These are phyloP conservation scores for Pollenia griseotomentosa DNA, from an alignment of 2,888 invertebrate species.

Conservation along the genomic window DNA sequence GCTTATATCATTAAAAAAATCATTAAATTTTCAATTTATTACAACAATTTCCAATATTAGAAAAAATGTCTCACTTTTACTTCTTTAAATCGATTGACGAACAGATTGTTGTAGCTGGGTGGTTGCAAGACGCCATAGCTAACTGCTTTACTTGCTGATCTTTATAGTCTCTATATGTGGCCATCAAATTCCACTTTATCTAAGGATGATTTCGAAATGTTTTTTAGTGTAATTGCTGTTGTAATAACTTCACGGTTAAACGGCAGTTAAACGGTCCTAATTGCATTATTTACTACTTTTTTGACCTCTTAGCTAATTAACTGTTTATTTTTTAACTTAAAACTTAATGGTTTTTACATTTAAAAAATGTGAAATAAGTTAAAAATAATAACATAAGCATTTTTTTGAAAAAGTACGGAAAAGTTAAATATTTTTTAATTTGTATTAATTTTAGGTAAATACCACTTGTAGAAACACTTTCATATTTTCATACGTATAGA, in stretches of 20 bases:
- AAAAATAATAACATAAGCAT: no score
- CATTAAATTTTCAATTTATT: slow-evolving; percentile 8
- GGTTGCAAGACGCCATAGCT: not conserved
- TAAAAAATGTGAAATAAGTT: no score
- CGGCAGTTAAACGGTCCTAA: no score
- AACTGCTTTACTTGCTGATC: not conserved
- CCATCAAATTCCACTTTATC: slow-evolving; percentile 30
- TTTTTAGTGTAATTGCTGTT: not conserved
- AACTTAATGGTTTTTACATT: not conserved
- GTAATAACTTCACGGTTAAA: no score
- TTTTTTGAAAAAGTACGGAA: no score
- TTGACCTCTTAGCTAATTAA: not conserved
- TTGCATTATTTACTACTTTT: not conserved
- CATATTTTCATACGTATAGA: no score
- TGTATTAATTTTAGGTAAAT: no score
- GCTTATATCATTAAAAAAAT: slow-evolving; percentile 11
- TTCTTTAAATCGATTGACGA: not conserved
- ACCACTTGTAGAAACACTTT: no score
- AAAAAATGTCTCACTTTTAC: slow-evolving; percentile 11
- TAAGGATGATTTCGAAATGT: not conserved
- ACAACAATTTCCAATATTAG: not conserved
- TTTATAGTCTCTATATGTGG: not conserved
- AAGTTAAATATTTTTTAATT: no score
- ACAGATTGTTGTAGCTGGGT: not conserved
- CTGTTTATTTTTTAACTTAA: not conserved